Conservation (phyloP, 2,888 invertebrate species). For the Ctenicera cuprea region DNA sequence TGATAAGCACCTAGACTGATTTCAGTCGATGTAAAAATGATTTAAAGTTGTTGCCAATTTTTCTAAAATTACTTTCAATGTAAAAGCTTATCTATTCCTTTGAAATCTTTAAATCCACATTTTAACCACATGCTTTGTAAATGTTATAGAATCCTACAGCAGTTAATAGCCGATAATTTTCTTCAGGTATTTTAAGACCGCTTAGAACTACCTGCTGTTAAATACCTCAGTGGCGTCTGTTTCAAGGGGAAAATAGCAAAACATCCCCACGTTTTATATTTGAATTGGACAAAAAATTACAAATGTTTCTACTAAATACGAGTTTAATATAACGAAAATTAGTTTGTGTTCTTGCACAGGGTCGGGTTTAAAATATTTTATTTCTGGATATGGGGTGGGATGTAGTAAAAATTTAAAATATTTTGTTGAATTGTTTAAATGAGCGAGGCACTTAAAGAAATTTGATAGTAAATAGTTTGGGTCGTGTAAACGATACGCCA, state of each 20-base stretch:
- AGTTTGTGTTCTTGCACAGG: background rate
- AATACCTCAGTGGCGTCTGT: slow-evolving; percentile 36
- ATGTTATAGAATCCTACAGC: slow-evolving; percentile 23
- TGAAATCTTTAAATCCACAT: slow-evolving; percentile 12
- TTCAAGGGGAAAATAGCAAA: background rate
- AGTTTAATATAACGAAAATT: background rate
- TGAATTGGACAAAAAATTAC: slow-evolving; percentile 2
- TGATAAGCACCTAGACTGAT: too few relatives aligned
- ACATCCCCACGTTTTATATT: too few relatives aligned
- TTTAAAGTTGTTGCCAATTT: too few relatives aligned
- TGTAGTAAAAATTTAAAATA: background rate
- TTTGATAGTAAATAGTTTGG: too few relatives aligned
- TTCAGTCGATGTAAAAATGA: too few relatives aligned
- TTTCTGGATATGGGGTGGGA: background rate
- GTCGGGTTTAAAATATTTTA: background rate
- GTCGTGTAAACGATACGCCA: background rate
- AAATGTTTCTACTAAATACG: background rate
- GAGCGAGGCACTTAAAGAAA: too few relatives aligned
- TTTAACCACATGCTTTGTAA: slow-evolving; percentile 17
- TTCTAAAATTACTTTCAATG: too few relatives aligned
- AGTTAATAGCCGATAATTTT: slow-evolving; percentile 35
- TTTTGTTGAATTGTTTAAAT: too few relatives aligned
- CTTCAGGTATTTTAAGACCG: slow-evolving; percentile 25
- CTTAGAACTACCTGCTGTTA: slow-evolving; percentile 34
- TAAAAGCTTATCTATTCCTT: too few relatives aligned